phyloP scores from a whole-genome alignment of 2,113 vertebrate genomes.

The Marcusenius ussheri region DNA sequence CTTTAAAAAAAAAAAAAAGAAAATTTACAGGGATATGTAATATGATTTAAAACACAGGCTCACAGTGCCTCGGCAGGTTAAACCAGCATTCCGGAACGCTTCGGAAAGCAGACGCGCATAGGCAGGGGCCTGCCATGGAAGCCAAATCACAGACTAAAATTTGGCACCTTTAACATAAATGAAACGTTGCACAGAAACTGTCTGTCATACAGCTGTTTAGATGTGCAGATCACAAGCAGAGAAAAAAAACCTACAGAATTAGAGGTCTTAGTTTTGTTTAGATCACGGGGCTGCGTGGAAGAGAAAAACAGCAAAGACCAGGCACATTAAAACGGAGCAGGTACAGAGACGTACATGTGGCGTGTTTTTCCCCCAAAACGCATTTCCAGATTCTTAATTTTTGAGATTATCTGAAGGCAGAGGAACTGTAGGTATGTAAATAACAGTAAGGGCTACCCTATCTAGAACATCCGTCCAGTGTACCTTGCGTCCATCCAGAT shows the following conservation, averaged over 20 bases:
- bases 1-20: no score
- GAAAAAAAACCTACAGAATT: neutral
- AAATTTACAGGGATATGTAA: neutral
- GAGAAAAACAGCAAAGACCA: neutral
- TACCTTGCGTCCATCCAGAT: neutral
- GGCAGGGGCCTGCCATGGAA: neutral
- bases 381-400: neutral
- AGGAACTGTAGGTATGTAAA: neutral
- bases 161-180: neutral
- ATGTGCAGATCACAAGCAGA: neutral
- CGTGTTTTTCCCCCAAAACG: neutral
- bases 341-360: neutral
- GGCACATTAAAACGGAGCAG: neutral
- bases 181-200: neutral
- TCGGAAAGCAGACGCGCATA: neutral
- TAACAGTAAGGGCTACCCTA: neutral
- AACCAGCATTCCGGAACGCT: neutral
- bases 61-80: neutral
- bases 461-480: neutral
- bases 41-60: neutral
- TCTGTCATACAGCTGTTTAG: neutral
- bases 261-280: neutral
- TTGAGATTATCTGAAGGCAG: neutral
- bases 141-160: neutral
- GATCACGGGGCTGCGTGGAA: neutral